These are phyloP conservation scores for Callithrix jacchus DNA, from an alignment of 2,113 vertebrate species.

Conservation along the genomic window DNA sequence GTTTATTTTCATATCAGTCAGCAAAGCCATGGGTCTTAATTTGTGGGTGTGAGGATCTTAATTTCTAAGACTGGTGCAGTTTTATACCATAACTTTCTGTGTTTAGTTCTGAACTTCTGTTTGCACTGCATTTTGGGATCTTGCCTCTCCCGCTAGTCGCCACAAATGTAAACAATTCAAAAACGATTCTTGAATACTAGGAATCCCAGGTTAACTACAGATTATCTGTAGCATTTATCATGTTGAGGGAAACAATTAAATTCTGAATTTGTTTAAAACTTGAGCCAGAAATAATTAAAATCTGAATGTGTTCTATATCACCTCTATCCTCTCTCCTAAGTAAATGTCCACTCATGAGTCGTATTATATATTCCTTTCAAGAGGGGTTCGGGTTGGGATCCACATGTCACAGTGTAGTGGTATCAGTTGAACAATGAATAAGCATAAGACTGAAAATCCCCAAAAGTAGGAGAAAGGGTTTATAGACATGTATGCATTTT, in stretches of 20 bases:
- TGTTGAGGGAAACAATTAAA: neutral
- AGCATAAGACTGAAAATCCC: neutral
- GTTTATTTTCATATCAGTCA: neutral
- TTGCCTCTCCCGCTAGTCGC: neutral
- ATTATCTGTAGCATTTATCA: neutral
- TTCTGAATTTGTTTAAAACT: neutral
- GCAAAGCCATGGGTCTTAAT: neutral
- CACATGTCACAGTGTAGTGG: rapidly evolving
- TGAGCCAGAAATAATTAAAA: neutral
- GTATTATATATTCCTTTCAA: neutral
- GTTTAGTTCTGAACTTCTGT: neutral
- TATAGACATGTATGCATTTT: neutral
- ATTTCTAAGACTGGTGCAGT: neutral
- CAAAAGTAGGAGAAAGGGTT: neutral
- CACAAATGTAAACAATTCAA: neutral
- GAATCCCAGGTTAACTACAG: neutral
- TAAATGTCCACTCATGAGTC: neutral
- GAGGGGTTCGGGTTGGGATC: neutral
- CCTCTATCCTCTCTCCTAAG: neutral
- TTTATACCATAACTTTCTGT: neutral
- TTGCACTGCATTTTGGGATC: neutral
- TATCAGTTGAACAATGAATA: neutral
- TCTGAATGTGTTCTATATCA: neutral
- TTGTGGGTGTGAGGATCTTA: neutral
- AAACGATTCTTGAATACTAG: neutral